These are phyloP conservation scores for Helogale parvula DNA, from an alignment of 2,113 vertebrate species.

Conservation along the genomic window DNA sequence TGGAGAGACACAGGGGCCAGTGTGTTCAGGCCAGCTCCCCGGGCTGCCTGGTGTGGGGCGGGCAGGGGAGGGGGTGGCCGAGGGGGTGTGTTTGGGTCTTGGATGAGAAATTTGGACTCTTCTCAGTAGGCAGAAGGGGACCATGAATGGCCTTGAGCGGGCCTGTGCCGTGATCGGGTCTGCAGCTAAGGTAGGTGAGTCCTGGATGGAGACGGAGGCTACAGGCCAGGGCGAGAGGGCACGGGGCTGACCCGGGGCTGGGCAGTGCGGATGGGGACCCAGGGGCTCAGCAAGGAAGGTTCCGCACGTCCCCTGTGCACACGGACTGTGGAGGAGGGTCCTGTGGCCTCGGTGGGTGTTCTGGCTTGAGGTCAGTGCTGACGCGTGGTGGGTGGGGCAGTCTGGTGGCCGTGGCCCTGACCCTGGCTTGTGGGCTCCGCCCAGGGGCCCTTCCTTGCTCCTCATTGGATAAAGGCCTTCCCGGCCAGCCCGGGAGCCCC, in stretches of 20 bases:
- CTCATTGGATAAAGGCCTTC: neutral
- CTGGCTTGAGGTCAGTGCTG: neutral
- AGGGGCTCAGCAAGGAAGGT: fast-evolving
- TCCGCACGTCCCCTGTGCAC: fast-evolving
- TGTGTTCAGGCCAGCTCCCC: neutral
- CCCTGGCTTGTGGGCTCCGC: neutral
- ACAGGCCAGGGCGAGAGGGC: fast-evolving
- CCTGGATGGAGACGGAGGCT: neutral
- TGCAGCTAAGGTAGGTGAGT: fast-evolving
- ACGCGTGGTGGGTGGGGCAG: fast-evolving
- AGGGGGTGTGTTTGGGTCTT: neutral
- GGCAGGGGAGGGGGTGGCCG: fast-evolving
- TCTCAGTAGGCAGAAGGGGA: neutral
- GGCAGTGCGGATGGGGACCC: neutral
- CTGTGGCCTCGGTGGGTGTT: fast-evolving
- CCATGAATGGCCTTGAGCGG: neutral
- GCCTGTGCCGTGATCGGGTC: neutral
- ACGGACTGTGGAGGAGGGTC: fast-evolving
- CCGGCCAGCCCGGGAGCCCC: neutral
- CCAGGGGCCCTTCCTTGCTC: neutral
- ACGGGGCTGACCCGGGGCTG: fast-evolving
- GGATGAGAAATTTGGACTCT: neutral
- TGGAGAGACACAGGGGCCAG: neutral
- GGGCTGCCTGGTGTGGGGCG: neutral
- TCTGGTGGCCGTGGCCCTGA: fast-evolving